phyloP scores from a whole-genome alignment of 2,888 invertebrate genomes.

The Phania funesta region DNA sequence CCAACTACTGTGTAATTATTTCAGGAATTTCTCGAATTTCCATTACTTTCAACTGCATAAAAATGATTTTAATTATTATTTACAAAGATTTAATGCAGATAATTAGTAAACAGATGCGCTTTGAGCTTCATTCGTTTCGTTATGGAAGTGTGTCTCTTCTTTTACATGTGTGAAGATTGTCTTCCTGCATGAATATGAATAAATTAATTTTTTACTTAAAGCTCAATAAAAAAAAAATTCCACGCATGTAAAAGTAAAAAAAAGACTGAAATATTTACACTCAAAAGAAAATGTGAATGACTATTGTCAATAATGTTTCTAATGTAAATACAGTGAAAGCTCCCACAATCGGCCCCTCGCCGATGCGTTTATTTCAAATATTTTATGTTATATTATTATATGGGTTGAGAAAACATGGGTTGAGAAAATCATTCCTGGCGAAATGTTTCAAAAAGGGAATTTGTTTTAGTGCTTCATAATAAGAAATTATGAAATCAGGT shows the following conservation, averaged over 20 bases:
- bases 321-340: too few relatives aligned
- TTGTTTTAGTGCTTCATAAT: too few relatives aligned
- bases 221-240: neutral
- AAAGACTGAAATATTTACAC: neutral
- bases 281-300: neutral
- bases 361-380: too few relatives aligned
- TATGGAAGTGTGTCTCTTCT: neutral
- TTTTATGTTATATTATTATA: too few relatives aligned
- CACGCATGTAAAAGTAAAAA: neutral
- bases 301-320: neutral
- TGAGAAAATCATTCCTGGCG: too few relatives aligned
- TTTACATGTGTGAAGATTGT: neutral
- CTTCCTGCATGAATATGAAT: conserved; percentile 11
- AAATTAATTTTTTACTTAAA: conserved; percentile 38
- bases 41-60: neutral
- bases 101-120: conserved; percentile 20
- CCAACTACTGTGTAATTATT: neutral
- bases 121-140: neutral
- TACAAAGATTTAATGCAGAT: neutral
- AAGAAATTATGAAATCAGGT: too few relatives aligned
- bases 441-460: too few relatives aligned
- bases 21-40: neutral
- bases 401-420: too few relatives aligned
- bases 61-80: conserved; percentile 29
- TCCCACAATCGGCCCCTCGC: too few relatives aligned